Conservation (phyloP, 1,140 invertebrate genomes). For the Phocides pigmalion region DNA sequence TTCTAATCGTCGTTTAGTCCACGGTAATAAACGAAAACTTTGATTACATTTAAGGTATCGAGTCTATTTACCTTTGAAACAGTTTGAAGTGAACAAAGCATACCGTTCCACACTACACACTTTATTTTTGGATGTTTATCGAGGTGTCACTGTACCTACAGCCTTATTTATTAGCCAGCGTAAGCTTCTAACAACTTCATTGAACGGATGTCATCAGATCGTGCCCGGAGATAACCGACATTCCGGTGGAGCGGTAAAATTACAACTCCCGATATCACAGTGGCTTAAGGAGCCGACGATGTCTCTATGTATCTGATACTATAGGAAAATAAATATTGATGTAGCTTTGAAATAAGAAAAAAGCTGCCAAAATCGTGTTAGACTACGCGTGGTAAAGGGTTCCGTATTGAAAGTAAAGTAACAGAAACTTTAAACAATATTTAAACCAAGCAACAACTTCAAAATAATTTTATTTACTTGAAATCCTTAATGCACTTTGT, state of each 20-base stretch:
- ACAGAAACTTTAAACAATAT: too few species aligned
- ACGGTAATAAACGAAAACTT: too few species aligned
- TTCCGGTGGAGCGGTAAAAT: conserved; percentile 46
- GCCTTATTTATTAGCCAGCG: conserved; percentile 51
- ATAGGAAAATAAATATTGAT: conserved; percentile 6
- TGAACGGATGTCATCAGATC: conserved; percentile 52
- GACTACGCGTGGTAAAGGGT: too few species aligned
- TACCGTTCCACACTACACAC: too few species aligned
- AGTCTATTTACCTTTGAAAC: too few species aligned
- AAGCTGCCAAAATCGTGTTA: neutral
- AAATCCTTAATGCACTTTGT: too few species aligned
- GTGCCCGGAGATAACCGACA: conserved; percentile 46
- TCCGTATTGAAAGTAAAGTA: too few species aligned
- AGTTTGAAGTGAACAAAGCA: too few species aligned
- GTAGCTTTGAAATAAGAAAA: neutral
- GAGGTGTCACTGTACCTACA: conserved; percentile 10
- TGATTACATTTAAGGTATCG: too few species aligned
- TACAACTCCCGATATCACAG: conserved; percentile 37
- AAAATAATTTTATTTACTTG: too few species aligned
- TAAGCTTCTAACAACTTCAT: conserved; percentile 52
- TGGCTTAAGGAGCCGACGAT: conserved; percentile 40
- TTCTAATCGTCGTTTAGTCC: too few species aligned
- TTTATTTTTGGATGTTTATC: conserved; percentile 12
- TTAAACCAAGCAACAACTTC: too few species aligned
- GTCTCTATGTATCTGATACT: conserved; percentile 10